Evolutionary conservation across 2,888 invertebrate species (phyloP).

Genomic region (Nomada ruficornis): DNA sequence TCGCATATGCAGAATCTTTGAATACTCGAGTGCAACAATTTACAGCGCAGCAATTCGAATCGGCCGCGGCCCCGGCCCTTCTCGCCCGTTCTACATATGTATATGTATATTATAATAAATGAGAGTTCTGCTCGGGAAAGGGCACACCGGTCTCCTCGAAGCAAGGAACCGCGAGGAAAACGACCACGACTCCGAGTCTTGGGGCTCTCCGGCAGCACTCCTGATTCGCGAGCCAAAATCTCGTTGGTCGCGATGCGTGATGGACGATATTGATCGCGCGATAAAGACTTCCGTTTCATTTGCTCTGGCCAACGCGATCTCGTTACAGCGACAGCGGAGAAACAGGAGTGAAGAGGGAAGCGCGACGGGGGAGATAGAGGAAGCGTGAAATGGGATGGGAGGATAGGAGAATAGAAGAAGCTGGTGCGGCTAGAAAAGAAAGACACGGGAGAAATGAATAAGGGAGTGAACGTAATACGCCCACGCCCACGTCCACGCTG

Average conservation of each 20-base stretch:
- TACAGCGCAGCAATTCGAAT: no score
- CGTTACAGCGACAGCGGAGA: slow-evolving; percentile 10
- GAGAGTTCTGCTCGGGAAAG: no score
- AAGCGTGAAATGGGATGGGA: no score
- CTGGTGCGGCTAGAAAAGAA: background rate
- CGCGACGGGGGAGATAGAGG: background rate
- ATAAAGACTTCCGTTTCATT: slow-evolving; percentile 23
- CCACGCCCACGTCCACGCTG: no score
- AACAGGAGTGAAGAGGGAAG: background rate
- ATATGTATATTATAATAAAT: no score
- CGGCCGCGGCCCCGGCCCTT: no score
- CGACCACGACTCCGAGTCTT: slow-evolving; percentile 17
- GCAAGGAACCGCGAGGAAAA: slow-evolving; percentile 1
- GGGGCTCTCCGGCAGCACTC: slow-evolving; percentile 2
- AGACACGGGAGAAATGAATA: no score
- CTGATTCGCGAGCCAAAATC: slow-evolving; percentile 41
- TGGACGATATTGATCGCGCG: slow-evolving; percentile 47
- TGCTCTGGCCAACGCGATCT: slow-evolving; percentile 21
- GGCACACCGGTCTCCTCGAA: slow-evolving; percentile 9
- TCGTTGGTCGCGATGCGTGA: slow-evolving; percentile 24
- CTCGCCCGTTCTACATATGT: no score
- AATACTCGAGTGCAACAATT: no score
- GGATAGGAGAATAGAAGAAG: background rate
- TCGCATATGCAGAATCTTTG: no score
- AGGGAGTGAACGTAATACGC: background rate